These are phyloP conservation scores for Stenichneumon culpator DNA, from an alignment of 2,888 invertebrate species.

Conservation along the genomic window DNA sequence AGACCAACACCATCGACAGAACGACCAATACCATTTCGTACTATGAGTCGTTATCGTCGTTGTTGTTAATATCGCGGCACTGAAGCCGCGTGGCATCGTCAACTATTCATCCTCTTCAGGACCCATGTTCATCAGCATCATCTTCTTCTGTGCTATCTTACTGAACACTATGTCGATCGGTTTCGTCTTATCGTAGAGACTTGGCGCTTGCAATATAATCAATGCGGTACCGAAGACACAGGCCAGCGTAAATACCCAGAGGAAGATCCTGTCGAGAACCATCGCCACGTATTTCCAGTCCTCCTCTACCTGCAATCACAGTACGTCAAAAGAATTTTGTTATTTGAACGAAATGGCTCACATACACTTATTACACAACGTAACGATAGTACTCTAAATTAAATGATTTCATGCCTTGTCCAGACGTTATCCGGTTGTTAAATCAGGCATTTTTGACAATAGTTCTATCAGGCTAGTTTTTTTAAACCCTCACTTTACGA, in stretches of 20 bases:
- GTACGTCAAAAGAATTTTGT: conserved; percentile 15
- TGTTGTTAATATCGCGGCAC: conserved; percentile 63
- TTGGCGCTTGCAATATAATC: conserved; percentile 96
- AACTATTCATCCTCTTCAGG: conserved; percentile 88
- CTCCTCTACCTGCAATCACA: conserved; percentile 92
- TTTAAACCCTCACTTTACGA: not conserved
- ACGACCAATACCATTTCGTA: conserved; percentile 18
- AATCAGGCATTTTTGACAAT: not conserved
- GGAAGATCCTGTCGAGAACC: conserved; percentile 98
- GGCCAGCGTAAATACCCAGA: conserved; percentile 97
- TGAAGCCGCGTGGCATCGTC: conserved; percentile 78
- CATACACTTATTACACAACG: not conserved
- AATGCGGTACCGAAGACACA: conserved; percentile 96
- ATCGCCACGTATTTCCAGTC: conserved; percentile 99
- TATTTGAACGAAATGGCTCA: not conserved
- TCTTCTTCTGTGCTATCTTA: conserved; percentile 96
- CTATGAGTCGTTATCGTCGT: conserved; percentile 22
- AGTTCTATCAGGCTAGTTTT: not conserved
- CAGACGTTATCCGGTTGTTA: too few species aligned
- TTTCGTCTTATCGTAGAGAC: conserved; percentile 95
- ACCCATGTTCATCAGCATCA: conserved; percentile 95
- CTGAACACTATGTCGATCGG: conserved; percentile 96
- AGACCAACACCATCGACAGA: conserved; percentile 3
- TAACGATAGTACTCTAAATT: too few species aligned
- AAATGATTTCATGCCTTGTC: too few species aligned